These are phyloP conservation scores for Alligator mississippiensis DNA, from an alignment of 2,113 vertebrate genomes.

Conservation along the genomic window DNA sequence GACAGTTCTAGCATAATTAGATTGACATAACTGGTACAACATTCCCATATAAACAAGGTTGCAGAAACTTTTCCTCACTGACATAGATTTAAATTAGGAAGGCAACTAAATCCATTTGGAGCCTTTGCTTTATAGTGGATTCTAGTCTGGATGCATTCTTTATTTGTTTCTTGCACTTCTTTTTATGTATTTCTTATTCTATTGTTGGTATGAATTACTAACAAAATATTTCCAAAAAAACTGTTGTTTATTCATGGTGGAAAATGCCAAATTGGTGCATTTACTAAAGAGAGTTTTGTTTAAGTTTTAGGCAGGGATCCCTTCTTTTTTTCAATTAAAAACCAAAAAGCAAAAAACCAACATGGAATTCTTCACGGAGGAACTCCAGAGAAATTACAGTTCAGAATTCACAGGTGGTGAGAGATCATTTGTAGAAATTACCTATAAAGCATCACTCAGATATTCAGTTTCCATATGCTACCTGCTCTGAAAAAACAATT, in stretches of 20 bases:
- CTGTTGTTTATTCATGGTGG: constrained; percentile 7
- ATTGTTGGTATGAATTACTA: not conserved
- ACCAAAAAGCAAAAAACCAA: constrained; percentile 14
- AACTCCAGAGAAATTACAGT: not conserved
- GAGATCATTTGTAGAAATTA: constrained; percentile 11
- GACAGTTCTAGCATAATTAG: not conserved
- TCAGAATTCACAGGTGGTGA: constrained; percentile 19
- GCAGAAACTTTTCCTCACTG: not conserved
- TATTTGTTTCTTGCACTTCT: not conserved
- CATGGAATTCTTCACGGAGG: constrained; percentile 3
- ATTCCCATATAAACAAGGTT: not conserved
- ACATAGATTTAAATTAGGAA: not conserved
- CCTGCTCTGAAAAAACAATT: not conserved
- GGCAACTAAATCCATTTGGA: not conserved
- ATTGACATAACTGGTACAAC: not conserved
- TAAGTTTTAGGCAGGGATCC: constrained; percentile 47
- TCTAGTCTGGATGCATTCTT: not conserved
- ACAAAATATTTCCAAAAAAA: constrained; percentile 54
- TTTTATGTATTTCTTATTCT: not conserved
- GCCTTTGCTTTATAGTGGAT: not conserved
- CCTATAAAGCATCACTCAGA: not conserved
- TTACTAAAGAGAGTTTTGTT: constrained; percentile 5
- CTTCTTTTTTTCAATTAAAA: constrained; percentile 49
- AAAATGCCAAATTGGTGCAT: not conserved
- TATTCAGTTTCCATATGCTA: not conserved